Conservation (phyloP, 2,888 invertebrate species). For the Rosalia funebris region DNA sequence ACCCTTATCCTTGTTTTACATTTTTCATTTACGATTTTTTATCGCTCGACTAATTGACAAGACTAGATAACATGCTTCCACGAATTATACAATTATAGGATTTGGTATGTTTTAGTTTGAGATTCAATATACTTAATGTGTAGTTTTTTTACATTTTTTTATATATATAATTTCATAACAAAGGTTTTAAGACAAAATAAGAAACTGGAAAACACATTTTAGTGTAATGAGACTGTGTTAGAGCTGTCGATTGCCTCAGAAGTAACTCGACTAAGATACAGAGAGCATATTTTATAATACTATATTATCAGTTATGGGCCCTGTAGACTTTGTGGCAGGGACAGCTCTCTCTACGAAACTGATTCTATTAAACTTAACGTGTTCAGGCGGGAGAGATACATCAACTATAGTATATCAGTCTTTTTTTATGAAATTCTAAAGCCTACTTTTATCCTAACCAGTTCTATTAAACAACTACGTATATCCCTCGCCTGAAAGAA, state of each 20-base stretch:
- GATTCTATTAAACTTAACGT: too few species aligned
- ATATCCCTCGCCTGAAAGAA: conserved; percentile 17
- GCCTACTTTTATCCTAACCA: conserved; percentile 18
- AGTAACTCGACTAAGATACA: background rate
- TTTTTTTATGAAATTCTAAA: conserved; percentile 18
- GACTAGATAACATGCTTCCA: conserved; percentile 19
- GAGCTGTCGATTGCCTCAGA: conserved; percentile 4
- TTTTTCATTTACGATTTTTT: too few species aligned
- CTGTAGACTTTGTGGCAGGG: background rate
- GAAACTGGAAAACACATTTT: conserved; percentile 6
- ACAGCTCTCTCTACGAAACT: too few species aligned
- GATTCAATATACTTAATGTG: conserved; percentile 6
- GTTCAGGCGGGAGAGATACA: too few species aligned
- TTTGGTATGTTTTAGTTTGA: conserved; percentile 13
- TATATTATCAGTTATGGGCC: background rate
- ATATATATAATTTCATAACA: conserved; percentile 3
- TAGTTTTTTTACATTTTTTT: conserved; percentile 2
- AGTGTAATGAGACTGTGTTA: background rate
- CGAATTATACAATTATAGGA: conserved; percentile 14
- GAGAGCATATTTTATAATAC: conserved; percentile 11
- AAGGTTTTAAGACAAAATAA: background rate
- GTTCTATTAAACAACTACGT: conserved; percentile 11
- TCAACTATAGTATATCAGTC: conserved; percentile 19
- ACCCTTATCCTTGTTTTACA: background rate
- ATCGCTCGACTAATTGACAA: too few species aligned